These are phyloP conservation scores for Engraulis encrasicolus DNA, from an alignment of 2,113 vertebrate species.

Conservation along the genomic window DNA sequence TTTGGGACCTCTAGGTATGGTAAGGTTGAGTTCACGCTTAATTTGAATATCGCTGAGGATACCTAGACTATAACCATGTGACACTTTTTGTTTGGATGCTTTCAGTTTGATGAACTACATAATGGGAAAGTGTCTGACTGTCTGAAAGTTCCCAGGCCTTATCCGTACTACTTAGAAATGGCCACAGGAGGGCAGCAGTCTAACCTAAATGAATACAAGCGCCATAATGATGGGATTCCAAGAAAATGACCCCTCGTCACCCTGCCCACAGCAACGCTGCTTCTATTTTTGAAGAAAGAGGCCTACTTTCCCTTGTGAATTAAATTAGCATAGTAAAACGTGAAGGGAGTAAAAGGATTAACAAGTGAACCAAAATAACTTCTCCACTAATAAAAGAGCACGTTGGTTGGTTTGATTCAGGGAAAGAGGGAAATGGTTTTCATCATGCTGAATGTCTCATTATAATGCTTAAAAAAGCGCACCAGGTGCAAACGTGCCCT, in stretches of 20 bases:
- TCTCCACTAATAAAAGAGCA: neutral
- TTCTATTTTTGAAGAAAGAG: neutral
- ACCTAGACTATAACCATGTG: too few species aligned
- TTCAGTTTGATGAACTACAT: too few species aligned
- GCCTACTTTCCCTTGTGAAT: neutral
- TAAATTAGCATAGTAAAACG: neutral
- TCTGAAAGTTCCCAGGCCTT: too few species aligned
- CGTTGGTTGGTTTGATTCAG: neutral
- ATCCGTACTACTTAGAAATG: too few species aligned
- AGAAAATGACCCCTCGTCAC: neutral
- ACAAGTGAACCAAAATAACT: neutral
- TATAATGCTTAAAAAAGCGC: too few species aligned
- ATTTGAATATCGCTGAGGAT: too few species aligned
- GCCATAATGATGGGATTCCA: neutral
- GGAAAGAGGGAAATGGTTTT: neutral
- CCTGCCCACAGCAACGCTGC: neutral
- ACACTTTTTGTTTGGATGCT: too few species aligned
- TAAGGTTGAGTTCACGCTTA: too few species aligned
- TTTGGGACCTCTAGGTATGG: too few species aligned
- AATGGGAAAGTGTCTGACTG: too few species aligned
- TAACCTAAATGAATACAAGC: neutral
- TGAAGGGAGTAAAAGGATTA: neutral
- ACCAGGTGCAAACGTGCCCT: neutral
- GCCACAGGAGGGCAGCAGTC: neutral
- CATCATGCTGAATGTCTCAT: neutral